Evolutionary conservation across 2,888 invertebrate genomes (phyloP), one percentile per base, ranked within the genome.

Genomic region (Operophtera brumata): DNA sequence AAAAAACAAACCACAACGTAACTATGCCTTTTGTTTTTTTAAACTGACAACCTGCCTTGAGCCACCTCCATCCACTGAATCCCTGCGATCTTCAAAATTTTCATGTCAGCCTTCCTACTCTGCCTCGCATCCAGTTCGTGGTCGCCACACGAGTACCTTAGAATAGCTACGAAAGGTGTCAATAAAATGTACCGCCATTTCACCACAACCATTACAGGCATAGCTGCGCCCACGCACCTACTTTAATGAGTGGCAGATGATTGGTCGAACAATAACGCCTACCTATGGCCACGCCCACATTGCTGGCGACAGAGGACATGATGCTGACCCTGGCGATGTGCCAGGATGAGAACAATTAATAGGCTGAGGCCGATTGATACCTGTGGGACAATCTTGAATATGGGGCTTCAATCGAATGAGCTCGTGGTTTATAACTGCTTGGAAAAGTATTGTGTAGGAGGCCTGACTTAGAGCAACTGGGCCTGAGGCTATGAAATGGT

Each of bases 181-280:
- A 37, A 49, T 43, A 43, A 49, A 49, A 7, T 11, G 14, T 41
- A 40, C 34, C 11, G 37, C 43, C 39, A 50, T 45, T 40, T 39
- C 20, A 32, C 32, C 47, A 43, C 47, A 42, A 46, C 47, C 36
- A 35, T 47, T 25, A 14, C 39, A 47, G 32, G 25, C 7, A 43
- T 45, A 13, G 36, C 37, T 62, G 61, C 61, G 61, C 59, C 58
- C n/a, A 62, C 59, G 59, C 59, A 59, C 10, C 12, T 40, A 14
- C 45, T 47, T 47, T 45, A 43, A 54, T 54, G 45, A 61, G 39
- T 49, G 25, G 28, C 26, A 49, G 45, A 48, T 55, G 58, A 60
- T 65, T 60, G 61, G 62, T 36, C 39, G 44, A 42, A 62, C 61
- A 61, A 63, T 57, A 50, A 53, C 65, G 65, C 63, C 65, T 55